phyloP scores from a whole-genome alignment of 2,888 invertebrate genomes.

The Mesochorus sp. region DNA sequence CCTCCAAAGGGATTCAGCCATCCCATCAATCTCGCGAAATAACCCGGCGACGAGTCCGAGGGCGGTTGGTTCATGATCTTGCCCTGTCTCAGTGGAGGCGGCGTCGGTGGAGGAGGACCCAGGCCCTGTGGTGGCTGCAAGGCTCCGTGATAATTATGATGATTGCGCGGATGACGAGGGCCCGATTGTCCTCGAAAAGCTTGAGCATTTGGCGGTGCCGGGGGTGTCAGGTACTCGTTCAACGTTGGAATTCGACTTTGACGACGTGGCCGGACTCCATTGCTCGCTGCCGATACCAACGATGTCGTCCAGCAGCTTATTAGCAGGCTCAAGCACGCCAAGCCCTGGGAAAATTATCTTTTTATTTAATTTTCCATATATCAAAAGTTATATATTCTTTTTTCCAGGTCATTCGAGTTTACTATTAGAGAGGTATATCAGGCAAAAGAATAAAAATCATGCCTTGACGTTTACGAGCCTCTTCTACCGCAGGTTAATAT shows the following conservation, averaged over 20 bases:
- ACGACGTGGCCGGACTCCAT: constrained; percentile 68
- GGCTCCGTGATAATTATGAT: constrained; percentile 5
- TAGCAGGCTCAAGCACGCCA: constrained; percentile 64
- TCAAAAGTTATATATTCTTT: not conserved
- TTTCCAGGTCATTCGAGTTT: too few species aligned
- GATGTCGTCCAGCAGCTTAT: constrained; percentile 56
- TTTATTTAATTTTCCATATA: not conserved
- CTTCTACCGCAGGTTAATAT: not conserved
- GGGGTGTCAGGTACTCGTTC: constrained; percentile 76
- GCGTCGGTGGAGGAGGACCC: not conserved
- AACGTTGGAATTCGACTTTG: constrained; percentile 68
- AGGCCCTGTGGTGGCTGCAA: constrained; percentile 44
- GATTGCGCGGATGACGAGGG: constrained; percentile 55
- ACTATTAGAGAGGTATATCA: too few species aligned
- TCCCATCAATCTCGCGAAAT: constrained; percentile 85
- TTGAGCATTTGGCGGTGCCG: constrained; percentile 65
- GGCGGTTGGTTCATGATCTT: constrained; percentile 76
- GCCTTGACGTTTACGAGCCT: too few species aligned
- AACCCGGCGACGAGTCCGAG: constrained; percentile 81
- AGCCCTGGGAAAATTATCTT: constrained; percentile 51
- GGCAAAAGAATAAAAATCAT: too few species aligned
- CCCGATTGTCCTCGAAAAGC: constrained; percentile 33
- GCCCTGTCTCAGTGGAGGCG: constrained; percentile 65
- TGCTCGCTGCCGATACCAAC: constrained; percentile 60
- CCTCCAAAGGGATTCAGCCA: constrained; percentile 85